These are phyloP conservation scores for Equus przewalskii DNA, from an alignment of 2,113 vertebrate genomes.

Conservation along the genomic window DNA sequence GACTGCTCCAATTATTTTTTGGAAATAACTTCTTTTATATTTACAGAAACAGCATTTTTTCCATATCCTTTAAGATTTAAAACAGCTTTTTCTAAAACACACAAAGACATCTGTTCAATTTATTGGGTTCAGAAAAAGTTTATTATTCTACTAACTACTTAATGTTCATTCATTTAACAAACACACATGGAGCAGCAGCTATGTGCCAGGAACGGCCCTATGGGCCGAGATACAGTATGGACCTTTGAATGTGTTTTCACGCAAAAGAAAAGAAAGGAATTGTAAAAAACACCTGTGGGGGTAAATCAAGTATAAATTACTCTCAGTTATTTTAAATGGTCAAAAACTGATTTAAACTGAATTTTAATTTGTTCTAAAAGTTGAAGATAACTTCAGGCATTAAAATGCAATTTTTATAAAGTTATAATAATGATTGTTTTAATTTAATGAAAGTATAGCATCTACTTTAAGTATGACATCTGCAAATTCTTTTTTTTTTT, in stretches of 20 bases:
- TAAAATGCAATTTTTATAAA: slow-evolving; percentile 10
- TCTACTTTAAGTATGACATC: neutral
- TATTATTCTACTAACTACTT: neutral
- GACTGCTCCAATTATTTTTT: neutral
- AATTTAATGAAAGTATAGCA: neutral
- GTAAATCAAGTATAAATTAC: neutral
- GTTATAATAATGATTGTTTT: neutral
- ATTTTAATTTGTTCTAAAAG: slow-evolving; percentile 16
- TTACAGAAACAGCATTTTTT: neutral
- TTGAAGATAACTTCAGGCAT: neutral
- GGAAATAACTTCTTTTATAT: neutral
- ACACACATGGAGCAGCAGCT: neutral
- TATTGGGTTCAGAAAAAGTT: neutral
- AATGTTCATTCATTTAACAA: neutral
- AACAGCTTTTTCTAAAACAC: neutral
- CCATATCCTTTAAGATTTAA: neutral
- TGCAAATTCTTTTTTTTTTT: neutral
- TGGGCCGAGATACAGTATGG: neutral
- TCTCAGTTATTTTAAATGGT: neutral
- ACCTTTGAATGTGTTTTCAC: neutral
- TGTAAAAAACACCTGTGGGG: neutral
- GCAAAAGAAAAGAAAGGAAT: neutral
- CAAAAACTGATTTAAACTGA: neutral
- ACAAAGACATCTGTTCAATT: neutral
- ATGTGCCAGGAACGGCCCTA: neutral